Conservation (phyloP, 2,888 invertebrate species). For the Tryphoninae sp. region DNA sequence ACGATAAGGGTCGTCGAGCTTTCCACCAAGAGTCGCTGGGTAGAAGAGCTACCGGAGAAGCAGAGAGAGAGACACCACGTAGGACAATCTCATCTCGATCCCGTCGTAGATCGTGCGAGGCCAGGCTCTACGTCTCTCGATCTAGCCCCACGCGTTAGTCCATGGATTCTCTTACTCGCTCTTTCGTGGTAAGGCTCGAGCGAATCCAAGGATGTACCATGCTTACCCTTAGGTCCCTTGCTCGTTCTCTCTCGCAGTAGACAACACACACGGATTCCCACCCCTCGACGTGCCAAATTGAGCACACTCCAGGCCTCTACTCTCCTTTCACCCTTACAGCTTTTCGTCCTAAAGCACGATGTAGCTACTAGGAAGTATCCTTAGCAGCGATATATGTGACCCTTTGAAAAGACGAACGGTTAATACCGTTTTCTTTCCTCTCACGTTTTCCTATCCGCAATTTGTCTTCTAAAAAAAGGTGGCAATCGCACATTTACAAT, state of each 20-base stretch:
- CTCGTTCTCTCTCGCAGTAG: constrained; percentile 55
- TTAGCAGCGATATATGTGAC: constrained; percentile 77
- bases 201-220: constrained; percentile 55
- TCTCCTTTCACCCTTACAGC: constrained; percentile 61
- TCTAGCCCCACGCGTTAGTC: constrained; percentile 57
- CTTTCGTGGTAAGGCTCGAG: constrained; percentile 42
- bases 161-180: constrained; percentile 58
- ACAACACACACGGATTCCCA: constrained; percentile 70
- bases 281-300: constrained; percentile 80
- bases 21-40: constrained; percentile 55
- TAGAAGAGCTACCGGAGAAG: constrained; percentile 58
- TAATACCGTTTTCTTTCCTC: neutral
- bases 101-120: constrained; percentile 80
- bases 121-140: constrained; percentile 78
- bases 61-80: constrained; percentile 69
- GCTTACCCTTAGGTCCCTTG: constrained; percentile 68
- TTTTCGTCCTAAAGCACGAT: constrained; percentile 43
- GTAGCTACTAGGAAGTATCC: constrained; percentile 66
- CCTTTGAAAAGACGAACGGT: constrained; percentile 77
- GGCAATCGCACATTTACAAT: neutral
- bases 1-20: constrained; percentile 67
- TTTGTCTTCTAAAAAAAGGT: neutral
- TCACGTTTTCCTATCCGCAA: neutral
- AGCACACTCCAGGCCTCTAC: constrained; percentile 72
- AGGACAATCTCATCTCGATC: constrained; percentile 81